Percentiles rank a stretch among this genome's conserved stretches.
phyloP scores from a whole-genome alignment of 1,140 invertebrate genomes.

The Dinoponera quadriceps region DNA sequence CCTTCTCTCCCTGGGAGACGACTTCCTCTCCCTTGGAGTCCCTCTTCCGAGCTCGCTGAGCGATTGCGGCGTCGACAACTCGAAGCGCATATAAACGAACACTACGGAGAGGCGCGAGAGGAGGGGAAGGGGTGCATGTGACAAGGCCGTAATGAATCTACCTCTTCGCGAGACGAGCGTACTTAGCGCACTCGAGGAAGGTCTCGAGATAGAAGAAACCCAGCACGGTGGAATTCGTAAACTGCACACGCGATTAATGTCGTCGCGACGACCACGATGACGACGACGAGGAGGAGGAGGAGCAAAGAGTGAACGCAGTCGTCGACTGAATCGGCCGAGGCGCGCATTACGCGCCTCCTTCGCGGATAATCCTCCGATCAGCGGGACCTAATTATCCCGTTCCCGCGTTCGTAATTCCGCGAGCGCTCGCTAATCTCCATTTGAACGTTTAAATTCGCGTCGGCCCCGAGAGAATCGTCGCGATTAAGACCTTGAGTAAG shows the following conservation, averaged over 20 bases:
- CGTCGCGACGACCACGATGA: neutral
- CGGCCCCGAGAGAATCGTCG: conserved; percentile 28
- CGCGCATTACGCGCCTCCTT: conserved; percentile 22
- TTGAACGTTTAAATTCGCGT: conserved; percentile 29
- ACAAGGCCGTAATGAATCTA: conserved; percentile 58
- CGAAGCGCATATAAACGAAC: conserved; percentile 43
- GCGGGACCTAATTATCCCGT: conserved; percentile 47
- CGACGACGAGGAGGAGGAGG: too few relatives aligned
- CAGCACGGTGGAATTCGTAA: conserved; percentile 22
- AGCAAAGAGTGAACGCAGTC: conserved; percentile 2
- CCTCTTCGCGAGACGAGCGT: conserved; percentile 4
- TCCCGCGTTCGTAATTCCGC: conserved; percentile 26
- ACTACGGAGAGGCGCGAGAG: neutral
- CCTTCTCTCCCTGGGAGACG: neutral
- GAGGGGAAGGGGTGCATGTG: neutral
- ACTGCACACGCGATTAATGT: conserved; percentile 44
- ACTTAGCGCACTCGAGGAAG: conserved; percentile 6
- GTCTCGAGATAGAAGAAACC: conserved; percentile 16
- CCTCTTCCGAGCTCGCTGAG: conserved; percentile 56
- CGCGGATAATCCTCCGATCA: conserved; percentile 50
- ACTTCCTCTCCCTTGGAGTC: conserved; percentile 54
- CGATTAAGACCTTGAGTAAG: conserved; percentile 57
- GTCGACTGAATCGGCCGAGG: neutral
- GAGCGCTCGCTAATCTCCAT: conserved; percentile 43
- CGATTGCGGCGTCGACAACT: conserved; percentile 55